Conservation (phyloP, 2,888 invertebrate species). For the Apotomis turbidana region DNA sequence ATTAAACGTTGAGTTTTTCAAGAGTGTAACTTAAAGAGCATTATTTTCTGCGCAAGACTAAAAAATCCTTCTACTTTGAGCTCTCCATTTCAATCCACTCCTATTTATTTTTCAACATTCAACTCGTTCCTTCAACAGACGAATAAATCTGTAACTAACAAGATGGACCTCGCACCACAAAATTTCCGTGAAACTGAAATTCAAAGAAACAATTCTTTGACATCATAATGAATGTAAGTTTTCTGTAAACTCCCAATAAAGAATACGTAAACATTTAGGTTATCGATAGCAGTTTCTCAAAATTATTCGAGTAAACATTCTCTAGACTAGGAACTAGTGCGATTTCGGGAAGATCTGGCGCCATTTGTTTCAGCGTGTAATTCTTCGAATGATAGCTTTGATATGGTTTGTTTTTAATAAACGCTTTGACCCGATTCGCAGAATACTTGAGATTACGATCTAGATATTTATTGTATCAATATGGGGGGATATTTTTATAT, state of each 20-base stretch:
- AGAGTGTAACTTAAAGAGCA: too few relatives aligned
- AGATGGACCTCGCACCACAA: not conserved
- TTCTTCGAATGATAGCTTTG: conserved; percentile 22
- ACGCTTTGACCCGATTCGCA: not conserved
- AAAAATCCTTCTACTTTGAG: too few relatives aligned
- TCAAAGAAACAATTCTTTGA: conserved; percentile 3
- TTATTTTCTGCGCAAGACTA: too few relatives aligned
- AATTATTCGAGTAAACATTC: conserved; percentile 4
- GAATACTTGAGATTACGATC: too few relatives aligned
- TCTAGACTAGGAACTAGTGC: not conserved
- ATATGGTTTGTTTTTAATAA: conserved; percentile 8
- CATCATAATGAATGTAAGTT: conserved; percentile 4
- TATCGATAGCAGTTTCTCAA: not conserved
- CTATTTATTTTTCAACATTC: not conserved
- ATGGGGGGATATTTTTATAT: too few relatives aligned
- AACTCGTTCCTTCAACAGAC: not conserved
- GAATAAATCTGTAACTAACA: not conserved
- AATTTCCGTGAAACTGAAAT: conserved; percentile 8
- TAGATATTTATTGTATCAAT: not conserved
- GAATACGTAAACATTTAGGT: conserved; percentile 8
- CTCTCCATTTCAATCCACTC: too few relatives aligned
- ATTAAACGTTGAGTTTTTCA: too few relatives aligned
- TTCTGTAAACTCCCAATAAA: not conserved
- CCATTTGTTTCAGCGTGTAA: conserved; percentile 2
- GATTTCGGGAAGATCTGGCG: conserved; percentile 1